Conservation (phyloP, 2,113 vertebrate genomes). For the Trichomycterus rosablanca region DNA sequence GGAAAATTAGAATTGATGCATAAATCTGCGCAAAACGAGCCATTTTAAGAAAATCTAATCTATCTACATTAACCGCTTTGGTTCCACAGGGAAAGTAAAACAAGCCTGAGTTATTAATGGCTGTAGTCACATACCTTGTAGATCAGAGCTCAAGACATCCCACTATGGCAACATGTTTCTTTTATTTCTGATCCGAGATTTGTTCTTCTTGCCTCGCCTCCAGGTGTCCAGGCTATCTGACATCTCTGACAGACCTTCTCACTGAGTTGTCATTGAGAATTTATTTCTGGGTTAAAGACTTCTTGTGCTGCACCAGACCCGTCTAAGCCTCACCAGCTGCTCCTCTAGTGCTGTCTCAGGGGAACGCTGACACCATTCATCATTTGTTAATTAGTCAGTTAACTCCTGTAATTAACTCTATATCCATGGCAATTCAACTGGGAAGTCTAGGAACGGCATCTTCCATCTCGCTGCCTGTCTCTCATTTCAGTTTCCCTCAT, state of each 20-base stretch:
- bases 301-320: conserved; percentile 14
- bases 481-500: conserved; percentile 11
- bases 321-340: conserved; percentile 44
- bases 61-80: too few relatives aligned
- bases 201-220: background rate
- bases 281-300: conserved; percentile 40
- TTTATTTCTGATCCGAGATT: background rate
- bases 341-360: conserved; percentile 28
- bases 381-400: conserved; percentile 53
- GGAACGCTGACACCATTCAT: conserved; percentile 50
- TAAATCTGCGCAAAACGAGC: too few relatives aligned
- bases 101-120: background rate
- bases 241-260: conserved; percentile 17
- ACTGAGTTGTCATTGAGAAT: conserved; percentile 42
- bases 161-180: background rate
- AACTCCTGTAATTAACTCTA: conserved; percentile 53
- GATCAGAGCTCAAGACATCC: background rate
- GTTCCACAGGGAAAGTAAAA: too few relatives aligned
- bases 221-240: conserved; percentile 32
- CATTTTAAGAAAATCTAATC: too few relatives aligned
- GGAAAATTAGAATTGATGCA: too few relatives aligned
- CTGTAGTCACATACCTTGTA: background rate
- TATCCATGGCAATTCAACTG: conserved; percentile 46
- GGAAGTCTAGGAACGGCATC: conserved; percentile 38
- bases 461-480: conserved; percentile 6